Evolutionary conservation across 2,797 vertebrate species (phyloP), one percentile per base, ranked within the genome.

Genomic region (Bryconaethiops microstoma): DNA sequence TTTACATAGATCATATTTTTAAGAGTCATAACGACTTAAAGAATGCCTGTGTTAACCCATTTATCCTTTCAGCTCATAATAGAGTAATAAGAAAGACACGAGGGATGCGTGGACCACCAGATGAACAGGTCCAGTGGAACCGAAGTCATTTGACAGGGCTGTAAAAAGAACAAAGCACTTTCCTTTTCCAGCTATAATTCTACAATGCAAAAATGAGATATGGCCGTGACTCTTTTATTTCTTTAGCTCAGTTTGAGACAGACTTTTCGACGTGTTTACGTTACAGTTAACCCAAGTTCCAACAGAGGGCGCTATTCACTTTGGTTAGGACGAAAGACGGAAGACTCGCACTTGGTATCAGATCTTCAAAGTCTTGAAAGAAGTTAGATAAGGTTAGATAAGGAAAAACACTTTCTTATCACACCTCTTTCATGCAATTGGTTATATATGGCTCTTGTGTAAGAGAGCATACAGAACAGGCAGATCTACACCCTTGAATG

Each of bases 271-370:
- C 13, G 9, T 14, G 2, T 50, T 12, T 12, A 50, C 1, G 42
- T 40, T 39, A 42, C 7, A 45, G 14, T 50, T 29, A 17, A 8
- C 14, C 48, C 5, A 62, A 82, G 42, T 68, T 74, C 76, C 81
- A 74, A 78, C 76, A 82, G 81, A 73, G 81, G 81, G 81, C 70
- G 17, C 29, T 78, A 16, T 78, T 78, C 45, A 74, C 81, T 74
- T 48, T 54, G 54, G 16, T 74, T 68, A 60, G n/a, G 67, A 29
- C 17, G n/a, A 74, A 73, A 77, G 25, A 77, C 25, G 48, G 25
- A 40, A 19, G 14, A 76, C 9, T n/a, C 4, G 7, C 54, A 23
- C 3, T 75, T 48, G n/a, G 19, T 29, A 48, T 23, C 17, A 23
- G 16, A 64, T 13, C 9, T n/a, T 60, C 70, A 3, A n/a, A 0